Evolutionary conservation across 2,888 invertebrate species (phyloP).

Genomic region (Troides aeacus): DNA sequence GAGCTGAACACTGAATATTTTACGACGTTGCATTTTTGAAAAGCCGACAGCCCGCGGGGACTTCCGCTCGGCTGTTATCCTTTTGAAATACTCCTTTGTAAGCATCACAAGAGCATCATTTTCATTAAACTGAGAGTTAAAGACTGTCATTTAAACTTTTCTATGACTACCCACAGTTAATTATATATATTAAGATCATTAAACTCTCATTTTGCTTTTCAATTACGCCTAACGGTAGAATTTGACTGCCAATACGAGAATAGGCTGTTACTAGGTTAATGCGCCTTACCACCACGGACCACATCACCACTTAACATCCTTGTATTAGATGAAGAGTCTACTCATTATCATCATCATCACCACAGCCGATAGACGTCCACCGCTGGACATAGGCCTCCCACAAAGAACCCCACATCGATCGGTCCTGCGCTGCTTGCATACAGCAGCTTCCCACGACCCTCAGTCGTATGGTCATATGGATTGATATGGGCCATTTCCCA

Average conservation of each 20-base stretch:
- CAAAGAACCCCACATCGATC: no score
- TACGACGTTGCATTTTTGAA: not conserved
- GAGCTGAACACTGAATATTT: constrained; percentile 1
- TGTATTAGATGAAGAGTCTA: no score
- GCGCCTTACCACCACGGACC: no score
- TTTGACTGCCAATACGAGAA: not conserved
- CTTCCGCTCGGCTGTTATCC: not conserved
- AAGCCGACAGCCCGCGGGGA: not conserved
- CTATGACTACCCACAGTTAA: not conserved
- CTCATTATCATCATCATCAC: no score
- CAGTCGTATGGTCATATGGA: no score
- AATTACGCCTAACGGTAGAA: not conserved
- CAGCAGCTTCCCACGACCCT: no score
- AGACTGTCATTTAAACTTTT: not conserved
- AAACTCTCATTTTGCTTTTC: not conserved
- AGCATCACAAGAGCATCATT: not conserved
- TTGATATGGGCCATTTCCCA: no score
- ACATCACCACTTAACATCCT: no score
- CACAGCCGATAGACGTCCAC: no score
- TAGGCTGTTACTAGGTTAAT: no score
- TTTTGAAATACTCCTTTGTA: not conserved
- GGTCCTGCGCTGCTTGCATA: no score
- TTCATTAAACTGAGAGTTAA: not conserved
- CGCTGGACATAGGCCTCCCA: no score
- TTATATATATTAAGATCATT: not conserved